These are phyloP conservation scores for Psittacula derbiana DNA, from an alignment of 2,797 vertebrate species.

Conservation along the genomic window DNA sequence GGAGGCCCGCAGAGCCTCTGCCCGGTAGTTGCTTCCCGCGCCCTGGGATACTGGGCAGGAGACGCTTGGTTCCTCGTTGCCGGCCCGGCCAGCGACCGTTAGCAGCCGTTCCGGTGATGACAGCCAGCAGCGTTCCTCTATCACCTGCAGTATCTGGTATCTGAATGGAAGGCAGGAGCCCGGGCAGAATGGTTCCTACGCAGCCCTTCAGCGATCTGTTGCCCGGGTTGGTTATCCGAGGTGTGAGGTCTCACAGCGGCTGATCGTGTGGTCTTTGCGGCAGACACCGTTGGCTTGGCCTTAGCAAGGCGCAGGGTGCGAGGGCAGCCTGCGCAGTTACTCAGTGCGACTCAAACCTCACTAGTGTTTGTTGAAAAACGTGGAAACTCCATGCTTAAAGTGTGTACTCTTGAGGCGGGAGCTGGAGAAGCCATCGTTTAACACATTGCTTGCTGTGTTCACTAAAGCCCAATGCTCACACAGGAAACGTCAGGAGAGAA, in stretches of 20 bases:
- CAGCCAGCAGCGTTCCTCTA: neutral
- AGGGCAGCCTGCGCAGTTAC: rapidly evolving
- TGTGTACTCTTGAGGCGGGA: neutral
- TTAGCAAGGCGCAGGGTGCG: too few relatives aligned
- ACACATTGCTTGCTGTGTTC: rapidly evolving
- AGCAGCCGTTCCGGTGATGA: neutral
- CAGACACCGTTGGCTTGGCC: neutral
- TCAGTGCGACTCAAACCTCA: rapidly evolving
- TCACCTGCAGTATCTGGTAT: rapidly evolving
- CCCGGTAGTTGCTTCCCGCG: neutral
- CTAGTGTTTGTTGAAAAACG: rapidly evolving
- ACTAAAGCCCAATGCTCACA: rapidly evolving
- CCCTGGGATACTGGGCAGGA: neutral
- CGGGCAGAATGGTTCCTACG: neutral
- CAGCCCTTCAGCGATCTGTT: neutral
- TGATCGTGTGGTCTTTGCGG: neutral
- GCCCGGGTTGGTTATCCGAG: neutral
- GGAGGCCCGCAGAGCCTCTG: neutral
- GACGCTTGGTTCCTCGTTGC: neutral
- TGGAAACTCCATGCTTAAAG: rapidly evolving
- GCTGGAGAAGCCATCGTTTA: neutral
- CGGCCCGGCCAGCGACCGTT: too few relatives aligned
- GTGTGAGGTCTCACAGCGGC: neutral
- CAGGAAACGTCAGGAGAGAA: neutral
- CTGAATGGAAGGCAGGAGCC: neutral